A percentile compares a stretch with the other conserved stretches of the same genome.
These are phyloP conservation scores for Andrena dorsata DNA, from an alignment of 2,888 invertebrate species.

Conservation along the genomic window DNA sequence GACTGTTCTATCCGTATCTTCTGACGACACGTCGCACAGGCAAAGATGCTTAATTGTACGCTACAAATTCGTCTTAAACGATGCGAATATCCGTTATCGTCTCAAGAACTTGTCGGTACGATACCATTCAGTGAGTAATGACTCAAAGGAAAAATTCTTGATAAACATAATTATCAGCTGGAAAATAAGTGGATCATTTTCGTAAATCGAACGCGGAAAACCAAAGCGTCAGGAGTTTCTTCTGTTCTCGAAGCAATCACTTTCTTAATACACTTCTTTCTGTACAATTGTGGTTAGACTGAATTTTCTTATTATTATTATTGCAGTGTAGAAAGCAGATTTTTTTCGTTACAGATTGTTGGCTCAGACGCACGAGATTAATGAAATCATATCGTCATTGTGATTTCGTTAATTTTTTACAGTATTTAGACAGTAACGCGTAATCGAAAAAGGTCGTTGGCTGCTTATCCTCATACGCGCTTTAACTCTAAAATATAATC, in stretches of 20 bases:
- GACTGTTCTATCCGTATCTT: neutral
- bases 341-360: neutral
- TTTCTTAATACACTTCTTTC: neutral
- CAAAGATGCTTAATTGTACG: neutral
- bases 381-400: constrained; percentile 1
- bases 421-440: neutral
- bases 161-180: neutral
- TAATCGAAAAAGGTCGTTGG: neutral
- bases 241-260: neutral
- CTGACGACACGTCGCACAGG: no score
- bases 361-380: neutral
- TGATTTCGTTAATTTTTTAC: constrained; percentile 11
- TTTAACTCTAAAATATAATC: neutral
- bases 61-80: neutral
- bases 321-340: neutral
- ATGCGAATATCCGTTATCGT: neutral
- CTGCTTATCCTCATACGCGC: neutral
- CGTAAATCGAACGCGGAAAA: neutral
- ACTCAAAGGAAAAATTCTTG: neutral
- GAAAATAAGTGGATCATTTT: neutral
- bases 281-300: neutral
- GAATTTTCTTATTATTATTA: neutral
- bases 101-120: neutral
- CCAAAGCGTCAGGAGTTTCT: neutral
- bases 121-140: neutral